phyloP scores from a whole-genome alignment of 53 echinoderm and acorn worm species.

The Luidia sarsii region DNA sequence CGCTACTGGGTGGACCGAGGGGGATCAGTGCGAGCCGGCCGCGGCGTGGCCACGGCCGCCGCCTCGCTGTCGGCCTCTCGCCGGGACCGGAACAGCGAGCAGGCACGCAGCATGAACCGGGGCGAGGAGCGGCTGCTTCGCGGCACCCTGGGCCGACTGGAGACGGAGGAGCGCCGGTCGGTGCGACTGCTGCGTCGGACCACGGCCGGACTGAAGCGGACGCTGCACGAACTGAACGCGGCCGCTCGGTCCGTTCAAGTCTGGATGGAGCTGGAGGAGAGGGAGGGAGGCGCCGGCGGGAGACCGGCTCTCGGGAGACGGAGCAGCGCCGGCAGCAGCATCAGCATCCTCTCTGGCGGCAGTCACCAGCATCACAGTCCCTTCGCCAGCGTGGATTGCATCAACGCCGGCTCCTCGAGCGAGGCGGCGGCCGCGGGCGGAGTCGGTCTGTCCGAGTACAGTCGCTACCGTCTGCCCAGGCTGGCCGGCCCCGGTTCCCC shows the following conservation, averaged over 20 bases:
- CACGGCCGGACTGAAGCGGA: slow-evolving; percentile 46
- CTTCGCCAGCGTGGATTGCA: slow-evolving; percentile 44
- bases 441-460: slow-evolving; percentile 37
- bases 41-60: too few species aligned
- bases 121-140: slow-evolving; percentile 58
- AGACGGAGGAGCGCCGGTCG: slow-evolving; percentile 44
- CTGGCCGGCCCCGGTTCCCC: too few species aligned
- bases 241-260: slow-evolving; percentile 31
- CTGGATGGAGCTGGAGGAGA: slow-evolving; percentile 45
- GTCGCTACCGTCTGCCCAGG: slow-evolving; percentile 45
- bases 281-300: too few species aligned
- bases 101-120: slow-evolving; percentile 61
- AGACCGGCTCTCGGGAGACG: background rate
- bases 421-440: slow-evolving; percentile 33
- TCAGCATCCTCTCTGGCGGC: too few species aligned
- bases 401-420: too few species aligned
- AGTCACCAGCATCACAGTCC: slow-evolving; percentile 7
- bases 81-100: slow-evolving; percentile 60
- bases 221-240: slow-evolving; percentile 43
- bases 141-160: slow-evolving; percentile 58
- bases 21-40: too few species aligned
- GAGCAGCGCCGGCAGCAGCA: background rate
- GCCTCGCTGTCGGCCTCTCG: slow-evolving; percentile 59
- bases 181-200: slow-evolving; percentile 23
- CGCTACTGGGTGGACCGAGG: too few species aligned